phyloP scores from a whole-genome alignment of 1,140 invertebrate genomes.

The Bradysia coprophila region DNA sequence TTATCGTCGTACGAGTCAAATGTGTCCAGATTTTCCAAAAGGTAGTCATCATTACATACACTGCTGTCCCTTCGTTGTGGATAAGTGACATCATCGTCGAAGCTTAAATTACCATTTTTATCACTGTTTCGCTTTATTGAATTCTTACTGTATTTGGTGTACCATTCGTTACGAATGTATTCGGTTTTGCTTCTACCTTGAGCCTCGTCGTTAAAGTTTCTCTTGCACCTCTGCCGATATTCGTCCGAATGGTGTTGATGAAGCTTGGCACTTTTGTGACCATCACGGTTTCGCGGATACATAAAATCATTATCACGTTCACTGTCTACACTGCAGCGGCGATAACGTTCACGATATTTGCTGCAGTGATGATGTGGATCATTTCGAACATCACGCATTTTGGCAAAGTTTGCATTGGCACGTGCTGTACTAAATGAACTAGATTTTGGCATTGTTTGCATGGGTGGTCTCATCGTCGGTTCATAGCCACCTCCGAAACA shows the following conservation, averaged over 20 bases:
- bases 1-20: not conserved
- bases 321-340: not conserved
- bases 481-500: constrained; percentile 17
- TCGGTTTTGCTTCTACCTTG: not conserved
- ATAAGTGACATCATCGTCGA: too few relatives aligned
- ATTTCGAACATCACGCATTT: not conserved
- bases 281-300: not conserved
- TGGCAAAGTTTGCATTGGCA: not conserved
- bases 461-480: constrained; percentile 39
- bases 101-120: too few relatives aligned
- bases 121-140: too few relatives aligned
- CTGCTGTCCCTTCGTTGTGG: not conserved
- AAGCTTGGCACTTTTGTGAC: too few relatives aligned
- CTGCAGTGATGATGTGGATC: too few relatives aligned
- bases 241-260: too few relatives aligned
- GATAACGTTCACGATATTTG: too few relatives aligned
- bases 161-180: not conserved
- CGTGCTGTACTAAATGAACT: constrained; percentile 17
- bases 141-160: too few relatives aligned
- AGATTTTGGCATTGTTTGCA: constrained; percentile 18
- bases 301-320: not conserved
- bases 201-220: too few relatives aligned
- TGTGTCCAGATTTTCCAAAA: not conserved
- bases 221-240: too few relatives aligned
- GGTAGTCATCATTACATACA: not conserved